These are phyloP conservation scores for Perdita meconis DNA, from an alignment of 2,888 invertebrate genomes.

Conservation along the genomic window DNA sequence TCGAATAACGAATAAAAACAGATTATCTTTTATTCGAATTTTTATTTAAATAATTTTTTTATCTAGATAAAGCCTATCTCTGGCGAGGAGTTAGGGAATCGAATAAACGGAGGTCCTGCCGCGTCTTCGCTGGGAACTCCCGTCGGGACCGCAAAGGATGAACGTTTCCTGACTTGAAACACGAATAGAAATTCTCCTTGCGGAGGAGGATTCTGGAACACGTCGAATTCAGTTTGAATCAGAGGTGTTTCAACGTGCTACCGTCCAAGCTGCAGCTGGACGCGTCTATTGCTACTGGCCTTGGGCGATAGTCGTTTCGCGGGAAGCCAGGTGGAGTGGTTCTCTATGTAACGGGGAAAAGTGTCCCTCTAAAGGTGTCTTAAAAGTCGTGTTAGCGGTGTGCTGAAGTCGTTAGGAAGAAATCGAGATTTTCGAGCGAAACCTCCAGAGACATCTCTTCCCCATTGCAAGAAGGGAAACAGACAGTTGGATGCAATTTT, in stretches of 20 bases:
- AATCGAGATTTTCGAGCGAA: not conserved
- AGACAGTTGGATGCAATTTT: not conserved
- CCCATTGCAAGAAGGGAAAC: not conserved
- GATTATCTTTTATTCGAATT: too few species aligned
- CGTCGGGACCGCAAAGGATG: slow-evolving; percentile 17
- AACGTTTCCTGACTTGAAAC: slow-evolving; percentile 12
- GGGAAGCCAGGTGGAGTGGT: not conserved
- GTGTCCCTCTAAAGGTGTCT: too few species aligned
- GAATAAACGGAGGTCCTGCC: not conserved
- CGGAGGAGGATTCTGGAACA: slow-evolving; percentile 25
- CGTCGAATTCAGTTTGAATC: slow-evolving; percentile 47
- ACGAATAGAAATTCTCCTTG: slow-evolving; percentile 32
- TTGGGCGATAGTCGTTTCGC: slow-evolving; percentile 18
- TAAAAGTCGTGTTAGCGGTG: not conserved
- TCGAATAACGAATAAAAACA: too few species aligned
- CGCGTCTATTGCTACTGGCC: slow-evolving; percentile 38
- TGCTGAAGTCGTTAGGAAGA: not conserved
- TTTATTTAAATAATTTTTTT: too few species aligned
- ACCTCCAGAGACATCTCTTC: not conserved
- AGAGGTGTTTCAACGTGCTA: slow-evolving; percentile 1
- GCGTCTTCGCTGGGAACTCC: not conserved
- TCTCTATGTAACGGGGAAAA: not conserved
- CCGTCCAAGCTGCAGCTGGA: slow-evolving; percentile 23
- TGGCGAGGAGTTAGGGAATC: too few species aligned
- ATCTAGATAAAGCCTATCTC: too few species aligned